These are phyloP conservation scores for Gnatocerus cornutus DNA, from an alignment of 2,888 invertebrate species.

Conservation along the genomic window DNA sequence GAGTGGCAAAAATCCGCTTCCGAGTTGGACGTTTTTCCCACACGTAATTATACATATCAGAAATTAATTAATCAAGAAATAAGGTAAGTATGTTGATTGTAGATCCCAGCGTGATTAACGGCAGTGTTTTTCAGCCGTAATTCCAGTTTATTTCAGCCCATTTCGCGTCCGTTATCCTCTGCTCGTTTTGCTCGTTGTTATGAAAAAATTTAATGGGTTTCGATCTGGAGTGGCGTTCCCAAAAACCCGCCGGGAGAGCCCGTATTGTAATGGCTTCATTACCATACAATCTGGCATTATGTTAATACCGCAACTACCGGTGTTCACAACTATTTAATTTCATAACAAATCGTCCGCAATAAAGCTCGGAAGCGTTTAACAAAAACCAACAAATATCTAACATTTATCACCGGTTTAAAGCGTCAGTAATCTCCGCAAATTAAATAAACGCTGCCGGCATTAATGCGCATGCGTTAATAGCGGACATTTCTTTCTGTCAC, in stretches of 20 bases:
- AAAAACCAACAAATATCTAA: conserved; percentile 51
- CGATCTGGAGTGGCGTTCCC: conserved; percentile 4
- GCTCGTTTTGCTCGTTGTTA: no score
- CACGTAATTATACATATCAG: conserved; percentile 6
- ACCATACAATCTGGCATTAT: conserved; percentile 47
- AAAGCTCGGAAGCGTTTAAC: conserved; percentile 44
- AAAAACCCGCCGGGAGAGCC: conserved; percentile 26
- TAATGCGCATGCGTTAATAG: conserved; percentile 47
- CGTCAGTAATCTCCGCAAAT: conserved; percentile 51
- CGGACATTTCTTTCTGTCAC: conserved; percentile 49
- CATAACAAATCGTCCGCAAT: conserved; percentile 46
- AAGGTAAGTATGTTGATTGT: conserved; percentile 10
- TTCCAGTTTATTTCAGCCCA: conserved; percentile 7
- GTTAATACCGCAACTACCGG: conserved; percentile 47
- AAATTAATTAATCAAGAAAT: conserved; percentile 13
- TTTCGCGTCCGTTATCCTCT: no score
- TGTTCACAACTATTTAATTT: conserved; percentile 46
- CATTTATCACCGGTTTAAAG: conserved; percentile 54
- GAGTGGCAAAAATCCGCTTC: neutral
- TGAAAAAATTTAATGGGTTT: neutral
- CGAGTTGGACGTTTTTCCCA: conserved; percentile 7
- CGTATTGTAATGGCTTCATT: conserved; percentile 34
- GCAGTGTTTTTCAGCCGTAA: conserved; percentile 7
- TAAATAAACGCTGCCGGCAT: conserved; percentile 43
- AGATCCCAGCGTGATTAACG: conserved; percentile 14